Conservation (phyloP, 2,797 vertebrate species). For the Rhynchotus rufescens region DNA sequence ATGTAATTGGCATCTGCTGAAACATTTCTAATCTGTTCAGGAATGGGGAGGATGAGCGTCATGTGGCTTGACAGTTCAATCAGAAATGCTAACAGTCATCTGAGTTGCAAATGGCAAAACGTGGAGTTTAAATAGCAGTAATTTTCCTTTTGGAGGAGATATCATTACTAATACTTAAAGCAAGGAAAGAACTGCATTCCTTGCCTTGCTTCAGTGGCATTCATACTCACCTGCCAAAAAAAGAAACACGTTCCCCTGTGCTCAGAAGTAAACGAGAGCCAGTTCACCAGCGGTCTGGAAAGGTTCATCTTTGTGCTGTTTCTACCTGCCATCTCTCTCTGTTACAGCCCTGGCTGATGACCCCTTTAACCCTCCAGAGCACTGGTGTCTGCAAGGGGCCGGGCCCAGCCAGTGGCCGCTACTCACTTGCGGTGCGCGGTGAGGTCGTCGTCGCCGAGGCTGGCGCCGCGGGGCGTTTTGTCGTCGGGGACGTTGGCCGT, state of each 20-base stretch:
- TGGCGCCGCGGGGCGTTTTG: constrained; percentile 86
- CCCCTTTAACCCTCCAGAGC: background rate
- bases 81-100: background rate
- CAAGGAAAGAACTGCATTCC: background rate
- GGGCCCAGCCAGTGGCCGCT: too few species aligned
- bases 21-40: background rate
- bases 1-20: constrained; percentile 16
- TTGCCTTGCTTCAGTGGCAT: background rate
- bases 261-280: background rate
- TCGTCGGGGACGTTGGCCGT: constrained; percentile 94
- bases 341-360: background rate
- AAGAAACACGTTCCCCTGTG: background rate
- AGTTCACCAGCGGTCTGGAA: background rate
- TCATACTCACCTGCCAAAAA: background rate
- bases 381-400: too few species aligned
- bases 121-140: constrained; percentile 12
- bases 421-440: constrained; percentile 90
- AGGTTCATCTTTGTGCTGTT: background rate
- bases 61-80: background rate
- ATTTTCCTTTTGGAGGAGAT: constrained; percentile 8
- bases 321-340: background rate
- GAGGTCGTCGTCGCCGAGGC: constrained; percentile 90
- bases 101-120: constrained; percentile 37
- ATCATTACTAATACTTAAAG: background rate
- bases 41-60: background rate